Conservation (phyloP, 2,113 vertebrate genomes). For the Serranochromis macrocephalus region DNA sequence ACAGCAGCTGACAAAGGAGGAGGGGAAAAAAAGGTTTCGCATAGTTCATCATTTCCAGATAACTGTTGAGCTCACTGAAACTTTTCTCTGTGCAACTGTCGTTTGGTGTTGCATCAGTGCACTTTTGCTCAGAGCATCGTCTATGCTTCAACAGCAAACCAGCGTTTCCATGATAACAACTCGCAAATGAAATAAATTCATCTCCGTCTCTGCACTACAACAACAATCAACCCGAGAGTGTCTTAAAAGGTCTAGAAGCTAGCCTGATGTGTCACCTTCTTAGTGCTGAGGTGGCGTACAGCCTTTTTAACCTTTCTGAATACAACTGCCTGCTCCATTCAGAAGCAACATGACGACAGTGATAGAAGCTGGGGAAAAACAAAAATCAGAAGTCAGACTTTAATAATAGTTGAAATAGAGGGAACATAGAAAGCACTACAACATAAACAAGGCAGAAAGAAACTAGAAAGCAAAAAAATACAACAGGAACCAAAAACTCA, state of each 20-base stretch:
- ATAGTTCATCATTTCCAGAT: background rate
- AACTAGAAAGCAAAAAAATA: background rate
- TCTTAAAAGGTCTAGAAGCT: background rate
- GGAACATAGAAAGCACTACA: background rate
- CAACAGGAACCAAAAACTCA: background rate
- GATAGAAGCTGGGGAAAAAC: background rate
- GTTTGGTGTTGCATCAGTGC: background rate
- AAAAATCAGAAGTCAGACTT: background rate
- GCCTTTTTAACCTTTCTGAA: background rate
- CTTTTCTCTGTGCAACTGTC: background rate
- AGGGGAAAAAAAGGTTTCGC: background rate
- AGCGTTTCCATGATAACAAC: background rate
- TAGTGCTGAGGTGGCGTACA: background rate
- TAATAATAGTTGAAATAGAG: background rate
- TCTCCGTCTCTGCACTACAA: background rate
- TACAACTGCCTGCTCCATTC: fast-evolving
- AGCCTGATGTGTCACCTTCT: background rate
- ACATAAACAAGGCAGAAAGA: background rate
- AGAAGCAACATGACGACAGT: background rate
- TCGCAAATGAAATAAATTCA: background rate
- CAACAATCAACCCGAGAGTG: background rate
- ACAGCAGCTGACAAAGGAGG: background rate
- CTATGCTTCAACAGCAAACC: background rate
- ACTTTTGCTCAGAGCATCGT: background rate
- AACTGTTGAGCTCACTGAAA: background rate